Evolutionary conservation across 2,113 vertebrate species (phyloP).

Genomic region (Gnathonemus longibarbis): DNA sequence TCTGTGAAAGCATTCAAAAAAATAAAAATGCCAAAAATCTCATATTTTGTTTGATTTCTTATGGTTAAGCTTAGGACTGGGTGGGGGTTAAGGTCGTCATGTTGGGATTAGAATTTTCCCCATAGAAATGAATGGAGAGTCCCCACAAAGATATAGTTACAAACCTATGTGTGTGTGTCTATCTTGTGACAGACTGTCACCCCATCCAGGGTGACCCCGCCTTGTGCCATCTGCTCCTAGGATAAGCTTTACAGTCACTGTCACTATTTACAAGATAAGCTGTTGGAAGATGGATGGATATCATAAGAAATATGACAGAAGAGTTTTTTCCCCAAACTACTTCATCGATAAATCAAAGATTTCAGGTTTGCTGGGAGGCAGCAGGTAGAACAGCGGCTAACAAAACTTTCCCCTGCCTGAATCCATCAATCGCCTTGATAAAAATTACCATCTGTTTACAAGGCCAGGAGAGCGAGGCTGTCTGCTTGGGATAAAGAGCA

Average conservation of each 20-base stretch:
- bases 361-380: not conserved
- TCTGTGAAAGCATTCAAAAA: not conserved
- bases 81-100: not conserved
- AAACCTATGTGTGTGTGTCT: not conserved
- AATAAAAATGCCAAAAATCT: not conserved
- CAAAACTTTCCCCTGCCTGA: not conserved
- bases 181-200: not conserved
- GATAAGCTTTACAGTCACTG: not conserved
- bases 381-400: not conserved
- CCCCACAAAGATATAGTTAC: not conserved
- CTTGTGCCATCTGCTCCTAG: not conserved
- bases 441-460: not conserved
- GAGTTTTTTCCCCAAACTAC: not conserved
- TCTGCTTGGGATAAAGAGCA: not conserved
- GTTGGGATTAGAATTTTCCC: not conserved
- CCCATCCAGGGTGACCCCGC: not conserved
- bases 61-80: not conserved
- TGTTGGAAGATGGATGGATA: not conserved
- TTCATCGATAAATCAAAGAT: not conserved
- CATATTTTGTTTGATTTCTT: not conserved
- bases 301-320: not conserved
- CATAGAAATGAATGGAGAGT: not conserved
- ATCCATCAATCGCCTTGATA: not conserved
- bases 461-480: not conserved
- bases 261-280: not conserved